Percentiles rank a stretch among this genome's conserved stretches.
Conservation (phyloP, 92 coral and sea anemone genomes). For the Parazoanthus swiftii region DNA sequence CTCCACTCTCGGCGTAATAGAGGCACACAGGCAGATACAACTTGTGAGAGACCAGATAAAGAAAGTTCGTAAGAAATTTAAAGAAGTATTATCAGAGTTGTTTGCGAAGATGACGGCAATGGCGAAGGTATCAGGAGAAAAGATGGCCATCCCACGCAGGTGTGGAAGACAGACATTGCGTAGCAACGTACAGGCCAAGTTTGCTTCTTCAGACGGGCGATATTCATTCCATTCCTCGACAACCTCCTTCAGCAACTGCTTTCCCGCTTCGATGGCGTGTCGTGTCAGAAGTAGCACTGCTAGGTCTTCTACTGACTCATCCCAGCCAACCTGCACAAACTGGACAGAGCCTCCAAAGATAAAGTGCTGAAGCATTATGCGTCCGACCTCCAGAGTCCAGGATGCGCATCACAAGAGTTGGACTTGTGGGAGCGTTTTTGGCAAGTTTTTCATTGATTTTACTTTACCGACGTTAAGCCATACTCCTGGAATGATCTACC, state of each 20-base stretch:
- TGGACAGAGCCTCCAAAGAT: constrained; percentile 20
- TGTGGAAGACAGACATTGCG: too few species aligned
- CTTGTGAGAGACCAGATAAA: too few species aligned
- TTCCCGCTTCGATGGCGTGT: constrained; percentile 50
- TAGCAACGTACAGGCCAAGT: constrained; percentile 49
- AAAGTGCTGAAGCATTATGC: constrained; percentile 24
- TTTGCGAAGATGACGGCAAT: too few species aligned
- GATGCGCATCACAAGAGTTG: constrained; percentile 24
- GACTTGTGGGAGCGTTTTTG: constrained; percentile 15
- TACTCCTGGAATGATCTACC: constrained; percentile 2
- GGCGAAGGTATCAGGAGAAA: constrained; percentile 55
- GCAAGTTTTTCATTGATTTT: background rate
- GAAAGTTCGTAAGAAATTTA: constrained; percentile 49
- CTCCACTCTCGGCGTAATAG: constrained; percentile 44
- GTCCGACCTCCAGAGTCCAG: constrained; percentile 6
- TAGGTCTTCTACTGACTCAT: constrained; percentile 61
- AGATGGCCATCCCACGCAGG: constrained; percentile 53
- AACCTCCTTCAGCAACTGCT: constrained; percentile 56
- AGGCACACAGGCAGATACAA: constrained; percentile 57
- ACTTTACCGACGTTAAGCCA: constrained; percentile 15
- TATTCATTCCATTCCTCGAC: constrained; percentile 62
- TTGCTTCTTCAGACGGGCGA: constrained; percentile 51
- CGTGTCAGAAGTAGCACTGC: constrained; percentile 60
- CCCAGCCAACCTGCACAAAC: too few species aligned
- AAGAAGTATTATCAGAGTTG: constrained; percentile 42